Conservation (phyloP, 2,888 invertebrate genomes). For the Chouioia cunea region DNA sequence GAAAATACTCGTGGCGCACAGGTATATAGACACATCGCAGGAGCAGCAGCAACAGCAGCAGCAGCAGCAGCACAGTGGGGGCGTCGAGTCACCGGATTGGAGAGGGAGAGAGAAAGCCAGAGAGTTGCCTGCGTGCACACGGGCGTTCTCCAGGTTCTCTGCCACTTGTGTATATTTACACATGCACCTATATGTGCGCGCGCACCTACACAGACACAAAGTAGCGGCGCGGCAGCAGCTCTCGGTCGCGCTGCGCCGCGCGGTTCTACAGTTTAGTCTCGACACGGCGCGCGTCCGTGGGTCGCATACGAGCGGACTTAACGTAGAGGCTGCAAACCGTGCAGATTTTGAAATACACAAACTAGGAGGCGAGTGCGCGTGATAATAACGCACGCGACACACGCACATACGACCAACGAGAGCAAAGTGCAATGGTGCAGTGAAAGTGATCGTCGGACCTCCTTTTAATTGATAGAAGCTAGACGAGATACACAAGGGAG, state of each 20-base stretch:
- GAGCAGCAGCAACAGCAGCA: slow-evolving; percentile 1
- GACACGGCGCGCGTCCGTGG: not conserved
- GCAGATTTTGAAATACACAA: too few species aligned
- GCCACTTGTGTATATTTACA: not conserved
- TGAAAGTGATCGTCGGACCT: too few species aligned
- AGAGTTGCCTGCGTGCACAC: not conserved
- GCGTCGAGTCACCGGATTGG: not conserved
- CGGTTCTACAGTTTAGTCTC: slow-evolving; percentile 14
- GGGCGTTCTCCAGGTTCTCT: slow-evolving; percentile 32
- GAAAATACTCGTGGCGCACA: not conserved
- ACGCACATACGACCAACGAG: too few species aligned
- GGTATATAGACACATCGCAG: slow-evolving; percentile 4
- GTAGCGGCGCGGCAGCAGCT: not conserved
- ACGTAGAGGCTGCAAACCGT: not conserved
- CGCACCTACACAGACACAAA: slow-evolving; percentile 5
- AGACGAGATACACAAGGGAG: too few species aligned
- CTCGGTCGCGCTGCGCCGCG: not conserved
- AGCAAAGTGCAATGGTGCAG: too few species aligned
- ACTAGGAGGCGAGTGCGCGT: too few species aligned
- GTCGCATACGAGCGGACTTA: not conserved
- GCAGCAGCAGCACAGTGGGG: not conserved
- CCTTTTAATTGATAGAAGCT: too few species aligned
- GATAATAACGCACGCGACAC: too few species aligned
- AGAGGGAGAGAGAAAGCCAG: not conserved
- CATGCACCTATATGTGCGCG: not conserved